Base-by-base conservation (phyloP, 2,888 invertebrate species). In the Eupithecia pulchellata region DNA sequence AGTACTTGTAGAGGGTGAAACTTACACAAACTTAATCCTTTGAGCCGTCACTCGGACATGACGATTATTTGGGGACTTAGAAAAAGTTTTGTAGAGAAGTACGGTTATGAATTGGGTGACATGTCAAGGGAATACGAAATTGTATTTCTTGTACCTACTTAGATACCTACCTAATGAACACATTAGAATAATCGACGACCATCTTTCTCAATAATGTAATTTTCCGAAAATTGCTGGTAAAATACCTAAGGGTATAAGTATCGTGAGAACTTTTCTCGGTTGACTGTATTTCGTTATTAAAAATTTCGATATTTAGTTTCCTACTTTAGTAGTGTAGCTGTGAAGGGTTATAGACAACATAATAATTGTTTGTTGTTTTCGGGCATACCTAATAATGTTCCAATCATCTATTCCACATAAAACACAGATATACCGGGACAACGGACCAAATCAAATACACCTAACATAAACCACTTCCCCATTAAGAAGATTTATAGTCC, bases 401-500 rank as follows among this genome's bases (percentile, higher is more conserved):
- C 17, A 2, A n/a, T 39, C 13, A 0, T 9, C 25, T 9, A 9
- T 9, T 11, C 2, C 6, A 34, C 2, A 34, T 34, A 4, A 52
- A 11, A 52, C 2, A 57, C 27, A 57, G 2, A 13, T 14, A 27
- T 6, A 27, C 6, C 4, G 5, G 4, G 0, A 25, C 13, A n/a
- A 30, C 9, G 1, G n/a, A n/a, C 17, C 17, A 60, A 60, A 60
- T 30, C n/a, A 60, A 60, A 32, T 11, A 57, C 8, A n/a, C 8
- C 11, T 4, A 13, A 34, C 2, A 36, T 11, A 60, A 60, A 60
- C 20, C n/a, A 32, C 60, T 32, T 17, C 32, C 32, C 32, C 57
- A 60, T 61, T 34, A 36, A 61, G 34, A 34, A 61, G 32, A 30
- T 0, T 60, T n/a, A 60, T 32, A 34, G 13, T 34, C 61, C 61